phyloP scores from a whole-genome alignment of 2,797 vertebrate genomes.

The Pelobates cultripes region DNA sequence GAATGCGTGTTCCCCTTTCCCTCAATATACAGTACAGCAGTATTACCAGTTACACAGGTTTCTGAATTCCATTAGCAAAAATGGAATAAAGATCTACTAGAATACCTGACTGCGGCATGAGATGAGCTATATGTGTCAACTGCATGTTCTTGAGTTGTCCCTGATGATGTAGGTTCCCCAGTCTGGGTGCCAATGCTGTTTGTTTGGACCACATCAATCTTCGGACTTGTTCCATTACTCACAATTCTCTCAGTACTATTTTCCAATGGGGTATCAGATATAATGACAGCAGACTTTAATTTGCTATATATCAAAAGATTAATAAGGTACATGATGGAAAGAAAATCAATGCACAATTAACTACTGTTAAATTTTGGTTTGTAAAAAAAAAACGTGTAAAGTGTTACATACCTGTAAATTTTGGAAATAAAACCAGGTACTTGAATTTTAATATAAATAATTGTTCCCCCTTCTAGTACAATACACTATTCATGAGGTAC shows the following conservation, averaged over 20 bases:
- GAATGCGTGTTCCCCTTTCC: too few relatives aligned
- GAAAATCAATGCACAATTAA: too few relatives aligned
- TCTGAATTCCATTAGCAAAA: background rate
- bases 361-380: too few relatives aligned
- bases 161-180: background rate
- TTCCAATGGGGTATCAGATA: background rate
- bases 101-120: constrained; percentile 28
- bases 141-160: background rate
- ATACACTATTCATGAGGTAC: too few relatives aligned
- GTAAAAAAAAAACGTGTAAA: background rate
- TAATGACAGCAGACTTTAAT: constrained; percentile 54
- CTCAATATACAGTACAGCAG: too few relatives aligned
- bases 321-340: background rate
- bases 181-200: constrained; percentile 61
- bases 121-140: constrained; percentile 6
- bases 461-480: too few relatives aligned
- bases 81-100: background rate
- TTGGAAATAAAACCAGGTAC: too few relatives aligned
- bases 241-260: constrained; percentile 13
- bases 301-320: constrained; percentile 3
- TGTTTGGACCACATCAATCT: background rate
- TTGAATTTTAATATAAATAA: too few relatives aligned
- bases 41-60: too few relatives aligned
- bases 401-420: too few relatives aligned
- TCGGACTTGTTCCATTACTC: constrained; percentile 4